Percentiles rank a stretch among this genome's conserved stretches.
Evolutionary conservation across 2,797 vertebrate genomes (phyloP).

Genomic region (Passerculus sandwichensis): DNA sequence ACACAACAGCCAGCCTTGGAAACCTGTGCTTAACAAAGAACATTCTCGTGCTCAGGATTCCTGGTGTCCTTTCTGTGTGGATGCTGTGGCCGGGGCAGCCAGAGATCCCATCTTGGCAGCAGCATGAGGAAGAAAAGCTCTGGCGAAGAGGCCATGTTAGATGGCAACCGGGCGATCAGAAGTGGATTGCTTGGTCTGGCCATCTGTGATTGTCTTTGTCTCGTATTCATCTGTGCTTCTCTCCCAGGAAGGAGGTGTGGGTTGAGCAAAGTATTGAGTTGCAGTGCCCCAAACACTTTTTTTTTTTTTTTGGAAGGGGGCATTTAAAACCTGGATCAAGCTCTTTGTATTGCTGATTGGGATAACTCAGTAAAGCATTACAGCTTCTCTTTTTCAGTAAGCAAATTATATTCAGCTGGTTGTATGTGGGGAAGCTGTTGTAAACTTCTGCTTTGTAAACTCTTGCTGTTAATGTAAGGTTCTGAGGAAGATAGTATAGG

Average conservation of each 20-base stretch:
- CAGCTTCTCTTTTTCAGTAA: not conserved
- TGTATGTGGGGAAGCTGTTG: not conserved
- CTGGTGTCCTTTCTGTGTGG: not conserved
- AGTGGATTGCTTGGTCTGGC: not conserved
- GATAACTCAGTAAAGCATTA: not conserved
- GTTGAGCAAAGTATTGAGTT: not conserved
- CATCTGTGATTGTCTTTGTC: not conserved
- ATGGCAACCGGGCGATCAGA: not conserved
- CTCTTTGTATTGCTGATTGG: not conserved
- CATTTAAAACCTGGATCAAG: not conserved
- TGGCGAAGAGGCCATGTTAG: not conserved
- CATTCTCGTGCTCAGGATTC: not conserved
- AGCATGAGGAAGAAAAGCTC: not conserved
- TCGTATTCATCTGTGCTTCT: not conserved
- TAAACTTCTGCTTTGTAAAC: not conserved
- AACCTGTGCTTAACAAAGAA: not conserved
- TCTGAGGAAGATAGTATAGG: not conserved
- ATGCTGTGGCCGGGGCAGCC: not conserved
- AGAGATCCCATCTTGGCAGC: not conserved
- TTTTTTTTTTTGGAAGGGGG: not conserved
- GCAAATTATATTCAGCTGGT: not conserved
- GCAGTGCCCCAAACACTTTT: accelerated
- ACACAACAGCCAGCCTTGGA: accelerated
- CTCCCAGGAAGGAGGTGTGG: not conserved
- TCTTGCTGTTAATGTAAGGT: not conserved